phyloP scores from a whole-genome alignment of 64 coral and sea anemone genomes.

The Orbicella faveolata region DNA sequence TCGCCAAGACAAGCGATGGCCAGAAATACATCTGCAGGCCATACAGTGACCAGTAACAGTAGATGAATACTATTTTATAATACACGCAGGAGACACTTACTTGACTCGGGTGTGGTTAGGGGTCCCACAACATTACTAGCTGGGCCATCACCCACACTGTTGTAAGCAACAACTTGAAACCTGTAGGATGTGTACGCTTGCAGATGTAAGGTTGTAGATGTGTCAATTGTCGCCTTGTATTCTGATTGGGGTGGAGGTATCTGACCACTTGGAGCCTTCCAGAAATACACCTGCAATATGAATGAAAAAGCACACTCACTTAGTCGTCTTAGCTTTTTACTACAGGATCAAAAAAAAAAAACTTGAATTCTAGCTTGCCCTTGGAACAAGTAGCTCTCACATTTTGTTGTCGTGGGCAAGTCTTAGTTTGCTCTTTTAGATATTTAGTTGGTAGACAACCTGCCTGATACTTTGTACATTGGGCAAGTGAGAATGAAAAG shows the following conservation, averaged over 20 bases:
- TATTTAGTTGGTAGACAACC: too few species aligned
- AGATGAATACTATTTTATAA: background rate
- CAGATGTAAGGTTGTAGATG: slow-evolving; percentile 59
- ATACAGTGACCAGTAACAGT: too few species aligned
- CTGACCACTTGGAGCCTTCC: slow-evolving; percentile 42
- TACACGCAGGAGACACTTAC: slow-evolving; percentile 26
- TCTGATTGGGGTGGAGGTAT: slow-evolving; percentile 33
- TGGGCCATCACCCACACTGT: slow-evolving; percentile 87
- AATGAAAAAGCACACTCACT: background rate
- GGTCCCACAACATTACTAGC: slow-evolving; percentile 76
- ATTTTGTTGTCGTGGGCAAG: too few species aligned
- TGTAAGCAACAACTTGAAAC: slow-evolving; percentile 95
- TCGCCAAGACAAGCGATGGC: too few species aligned
- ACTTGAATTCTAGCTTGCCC: too few species aligned
- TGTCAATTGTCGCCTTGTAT: slow-evolving; percentile 27
- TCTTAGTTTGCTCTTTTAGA: too few species aligned
- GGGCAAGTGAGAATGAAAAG: too few species aligned
- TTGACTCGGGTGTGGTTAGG: slow-evolving; percentile 79
- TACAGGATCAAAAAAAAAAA: too few species aligned
- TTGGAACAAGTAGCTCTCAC: too few species aligned
- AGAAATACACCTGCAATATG: slow-evolving; percentile 75
- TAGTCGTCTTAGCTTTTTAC: too few species aligned
- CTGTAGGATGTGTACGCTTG: slow-evolving; percentile 68
- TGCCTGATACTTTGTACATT: too few species aligned
- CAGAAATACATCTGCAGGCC: too few species aligned